Conservation (phyloP, 2,113 vertebrate genomes). For the Peromyscus leucopus region DNA sequence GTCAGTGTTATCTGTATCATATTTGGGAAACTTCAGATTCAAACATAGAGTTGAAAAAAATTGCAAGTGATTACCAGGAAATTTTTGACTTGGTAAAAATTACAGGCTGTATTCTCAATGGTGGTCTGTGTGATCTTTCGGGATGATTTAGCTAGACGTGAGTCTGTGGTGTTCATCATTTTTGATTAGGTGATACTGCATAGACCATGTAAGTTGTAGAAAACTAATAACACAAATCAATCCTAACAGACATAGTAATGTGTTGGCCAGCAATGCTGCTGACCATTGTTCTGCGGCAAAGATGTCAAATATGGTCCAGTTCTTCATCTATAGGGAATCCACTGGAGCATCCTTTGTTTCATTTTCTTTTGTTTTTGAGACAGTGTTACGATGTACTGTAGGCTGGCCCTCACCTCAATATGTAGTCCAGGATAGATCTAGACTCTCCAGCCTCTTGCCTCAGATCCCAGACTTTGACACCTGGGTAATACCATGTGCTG, state of each 20-base stretch:
- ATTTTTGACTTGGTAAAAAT: neutral
- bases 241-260: neutral
- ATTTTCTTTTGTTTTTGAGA: neutral
- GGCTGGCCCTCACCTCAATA: neutral
- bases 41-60: conserved; percentile 10
- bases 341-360: neutral
- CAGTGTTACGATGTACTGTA: neutral
- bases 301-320: neutral
- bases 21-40: conserved; percentile 12
- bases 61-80: neutral
- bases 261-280: neutral
- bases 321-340: neutral
- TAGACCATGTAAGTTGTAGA: neutral
- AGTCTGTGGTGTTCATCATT: neutral
- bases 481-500: neutral
- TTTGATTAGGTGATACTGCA: neutral
- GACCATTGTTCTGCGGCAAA: neutral
- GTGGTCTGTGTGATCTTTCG: neutral
- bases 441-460: neutral
- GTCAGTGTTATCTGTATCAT: neutral
- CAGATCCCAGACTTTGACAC: neutral
- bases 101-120: neutral
- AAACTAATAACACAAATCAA: neutral
- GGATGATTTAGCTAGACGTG: neutral
- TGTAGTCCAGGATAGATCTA: neutral